Percentiles rank a stretch among this genome's conserved stretches.
Conservation (phyloP, 2,113 vertebrate genomes). For the Petromus typicus region DNA sequence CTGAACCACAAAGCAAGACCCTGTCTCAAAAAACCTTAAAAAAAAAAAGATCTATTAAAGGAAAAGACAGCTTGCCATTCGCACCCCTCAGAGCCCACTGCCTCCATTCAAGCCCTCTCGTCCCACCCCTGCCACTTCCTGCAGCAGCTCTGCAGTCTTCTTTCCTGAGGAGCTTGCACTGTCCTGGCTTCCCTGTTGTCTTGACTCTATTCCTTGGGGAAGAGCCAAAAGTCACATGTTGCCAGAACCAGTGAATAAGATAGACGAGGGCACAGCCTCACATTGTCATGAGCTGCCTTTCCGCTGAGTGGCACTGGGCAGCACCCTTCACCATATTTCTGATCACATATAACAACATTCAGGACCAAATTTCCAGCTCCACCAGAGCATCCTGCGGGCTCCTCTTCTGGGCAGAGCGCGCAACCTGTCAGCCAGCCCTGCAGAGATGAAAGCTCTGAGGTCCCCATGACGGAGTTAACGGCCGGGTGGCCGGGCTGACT, state of each 20-base stretch:
- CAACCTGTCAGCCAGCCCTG: too few relatives aligned
- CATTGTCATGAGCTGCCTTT: neutral
- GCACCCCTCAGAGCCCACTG: neutral
- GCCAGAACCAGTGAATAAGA: neutral
- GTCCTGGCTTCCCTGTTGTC: neutral
- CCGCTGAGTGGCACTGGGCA: neutral
- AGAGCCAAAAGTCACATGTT: neutral
- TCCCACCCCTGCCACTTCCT: neutral
- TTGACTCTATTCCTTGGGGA: neutral
- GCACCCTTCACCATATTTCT: neutral
- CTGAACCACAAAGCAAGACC: too few relatives aligned
- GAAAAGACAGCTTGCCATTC: neutral
- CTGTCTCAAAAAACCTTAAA: too few relatives aligned
- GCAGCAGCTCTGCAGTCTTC: neutral
- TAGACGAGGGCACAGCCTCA: accelerated
- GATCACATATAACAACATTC: neutral
- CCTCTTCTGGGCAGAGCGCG: too few relatives aligned
- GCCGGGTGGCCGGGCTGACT: too few relatives aligned
- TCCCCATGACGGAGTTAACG: too few relatives aligned
- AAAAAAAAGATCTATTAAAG: too few relatives aligned
- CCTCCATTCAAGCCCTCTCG: neutral
- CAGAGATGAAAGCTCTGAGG: too few relatives aligned
- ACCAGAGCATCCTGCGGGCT: too few relatives aligned
- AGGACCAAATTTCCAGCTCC: neutral
- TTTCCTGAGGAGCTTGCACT: neutral